Base-by-base conservation (phyloP, 2,797 vertebrate genomes). In the Argya squamiceps region DNA sequence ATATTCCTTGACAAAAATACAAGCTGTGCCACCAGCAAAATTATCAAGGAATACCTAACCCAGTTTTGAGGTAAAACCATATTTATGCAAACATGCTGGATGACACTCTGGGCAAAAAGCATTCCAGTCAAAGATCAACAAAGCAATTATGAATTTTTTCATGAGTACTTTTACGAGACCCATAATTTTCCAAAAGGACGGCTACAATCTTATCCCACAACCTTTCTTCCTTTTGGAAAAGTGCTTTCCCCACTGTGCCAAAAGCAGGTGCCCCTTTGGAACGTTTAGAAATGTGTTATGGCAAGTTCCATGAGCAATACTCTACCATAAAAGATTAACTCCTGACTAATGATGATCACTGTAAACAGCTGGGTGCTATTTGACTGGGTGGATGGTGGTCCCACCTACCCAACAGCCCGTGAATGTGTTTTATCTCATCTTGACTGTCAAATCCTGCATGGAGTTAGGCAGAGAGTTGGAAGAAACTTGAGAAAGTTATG, bases 341-440 rank as follows among this genome's bases (percentile, higher is more conserved):
- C 53, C 77, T 77, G 69, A 96, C 58, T 95, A 84, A 92, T 89
- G 96, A 94, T 85, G 82, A 79, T 88, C 85, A 92, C 68, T 92
- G 29, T 96, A 97, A 97, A 96, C 94, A 62, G 30, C 16, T 74
- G 83, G 88, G 95, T 93, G 94, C 67, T 91, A 19, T 74, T 46
- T 96, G 92, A 91, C 92, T 53, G 82, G 29, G 20, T 80, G 86
- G 71, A 85, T 97, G 95, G 97, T 96, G 93, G 93, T 97, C 97
- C 89, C 85, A 95, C 50, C 95, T 91, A 95, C 80, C 16, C 84
- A 89, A 97, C 87, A 93, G 84, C n/a, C 58, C 1, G 5, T 60
- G 53, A 85, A 76, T 83, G 34, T 87, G 90, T 92, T 97, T 97
- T 96, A 94, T 97, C 93, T 97, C 96, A 81, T 81, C 34, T 76